Evolutionary conservation across 2,888 invertebrate genomes (phyloP).

Genomic region (Bedellia somnulentella): DNA sequence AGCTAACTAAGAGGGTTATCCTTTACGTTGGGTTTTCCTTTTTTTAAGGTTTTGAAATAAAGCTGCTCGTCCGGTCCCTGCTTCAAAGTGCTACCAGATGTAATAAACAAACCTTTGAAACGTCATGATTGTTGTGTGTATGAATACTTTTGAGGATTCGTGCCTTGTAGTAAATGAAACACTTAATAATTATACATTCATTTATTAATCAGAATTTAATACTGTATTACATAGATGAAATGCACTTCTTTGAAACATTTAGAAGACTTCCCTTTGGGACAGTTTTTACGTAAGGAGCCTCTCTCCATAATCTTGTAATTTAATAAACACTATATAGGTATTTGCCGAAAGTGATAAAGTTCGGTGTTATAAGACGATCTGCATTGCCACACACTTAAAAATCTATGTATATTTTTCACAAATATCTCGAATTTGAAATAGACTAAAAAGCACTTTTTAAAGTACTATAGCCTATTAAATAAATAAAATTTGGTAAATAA

Average conservation of each 20-base stretch:
- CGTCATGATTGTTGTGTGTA: too few species aligned
- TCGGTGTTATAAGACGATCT: slow-evolving; percentile 40
- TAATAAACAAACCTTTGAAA: too few species aligned
- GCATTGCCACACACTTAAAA: slow-evolving; percentile 61
- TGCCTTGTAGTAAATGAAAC: too few species aligned
- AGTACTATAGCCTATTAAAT: slow-evolving; percentile 45
- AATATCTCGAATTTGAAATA: slow-evolving; percentile 40
- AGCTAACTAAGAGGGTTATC: too few species aligned
- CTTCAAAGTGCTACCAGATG: too few species aligned
- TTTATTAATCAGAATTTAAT: slow-evolving; percentile 73
- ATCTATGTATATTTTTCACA: slow-evolving; percentile 59
- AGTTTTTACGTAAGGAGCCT: slow-evolving; percentile 36
- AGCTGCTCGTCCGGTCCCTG: too few species aligned
- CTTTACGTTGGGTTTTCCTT: too few species aligned
- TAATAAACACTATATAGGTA: slow-evolving; percentile 19
- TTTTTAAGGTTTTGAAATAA: too few species aligned
- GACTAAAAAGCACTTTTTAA: slow-evolving; percentile 32
- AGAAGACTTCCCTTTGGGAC: slow-evolving; percentile 74
- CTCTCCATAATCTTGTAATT: slow-evolving; percentile 33
- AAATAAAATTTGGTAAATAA: slow-evolving; percentile 59
- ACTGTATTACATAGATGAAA: slow-evolving; percentile 91
- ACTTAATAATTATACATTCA: slow-evolving; percentile 45
- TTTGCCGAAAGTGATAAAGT: slow-evolving; percentile 34
- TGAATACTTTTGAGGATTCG: too few species aligned
- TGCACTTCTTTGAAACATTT: slow-evolving; percentile 88